phyloP scores from a whole-genome alignment of 64 coral and sea anemone species.

The Acropora tenuis region DNA sequence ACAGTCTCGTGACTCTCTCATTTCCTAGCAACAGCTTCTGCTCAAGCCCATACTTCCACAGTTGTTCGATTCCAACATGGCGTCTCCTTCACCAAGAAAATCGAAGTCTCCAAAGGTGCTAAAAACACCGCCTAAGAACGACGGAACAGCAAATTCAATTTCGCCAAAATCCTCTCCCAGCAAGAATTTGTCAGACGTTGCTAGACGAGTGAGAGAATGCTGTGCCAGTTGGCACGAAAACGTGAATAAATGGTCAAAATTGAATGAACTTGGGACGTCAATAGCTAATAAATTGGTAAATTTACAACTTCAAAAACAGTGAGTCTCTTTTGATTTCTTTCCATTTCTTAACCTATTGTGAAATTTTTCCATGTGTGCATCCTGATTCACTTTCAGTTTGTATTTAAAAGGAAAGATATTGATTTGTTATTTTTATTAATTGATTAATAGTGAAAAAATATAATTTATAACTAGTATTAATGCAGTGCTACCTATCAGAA shows the following conservation, averaged over 20 bases:
- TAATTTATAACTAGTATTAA: no score
- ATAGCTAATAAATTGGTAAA: constrained; percentile 93
- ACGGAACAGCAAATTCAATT: constrained; percentile 28
- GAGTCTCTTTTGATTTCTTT: background rate
- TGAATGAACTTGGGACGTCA: constrained; percentile 62
- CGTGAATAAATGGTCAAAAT: constrained; percentile 82
- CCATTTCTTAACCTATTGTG: background rate
- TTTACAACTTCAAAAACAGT: constrained; percentile 88
- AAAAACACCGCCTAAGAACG: constrained; percentile 66
- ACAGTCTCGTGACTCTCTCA: background rate
- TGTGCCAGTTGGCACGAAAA: constrained; percentile 85
- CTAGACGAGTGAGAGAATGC: constrained; percentile 73
- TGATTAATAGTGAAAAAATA: no score
- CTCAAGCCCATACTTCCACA: constrained; percentile 51
- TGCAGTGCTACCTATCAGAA: no score
- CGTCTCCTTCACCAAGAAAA: constrained; percentile 59
- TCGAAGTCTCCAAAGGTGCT: constrained; percentile 51
- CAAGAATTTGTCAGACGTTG: constrained; percentile 66
- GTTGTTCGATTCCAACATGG: constrained; percentile 64
- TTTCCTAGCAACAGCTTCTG: constrained; percentile 44
- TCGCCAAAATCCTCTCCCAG: constrained; percentile 57
- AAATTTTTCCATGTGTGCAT: no score
- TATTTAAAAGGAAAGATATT: no score
- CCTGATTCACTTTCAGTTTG: no score
- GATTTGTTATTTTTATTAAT: no score